Evolutionary conservation across 1,140 invertebrate genomes (phyloP).

Genomic region (Drosophila simulans): DNA sequence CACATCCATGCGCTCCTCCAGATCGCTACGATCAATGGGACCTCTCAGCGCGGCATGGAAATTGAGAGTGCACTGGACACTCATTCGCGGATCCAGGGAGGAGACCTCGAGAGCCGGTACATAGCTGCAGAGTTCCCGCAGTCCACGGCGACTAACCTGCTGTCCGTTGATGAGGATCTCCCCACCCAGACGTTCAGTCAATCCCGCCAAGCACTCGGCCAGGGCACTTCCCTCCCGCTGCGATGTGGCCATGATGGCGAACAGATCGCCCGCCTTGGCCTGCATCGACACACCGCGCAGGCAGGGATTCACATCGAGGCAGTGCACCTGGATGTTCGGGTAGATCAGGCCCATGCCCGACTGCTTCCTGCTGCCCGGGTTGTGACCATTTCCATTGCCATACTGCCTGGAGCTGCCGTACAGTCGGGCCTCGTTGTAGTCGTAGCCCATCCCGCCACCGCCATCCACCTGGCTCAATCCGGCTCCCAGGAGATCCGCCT

Average conservation of each 20-base stretch:
- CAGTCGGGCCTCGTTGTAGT: slow-evolving; percentile 72
- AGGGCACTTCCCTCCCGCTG: slow-evolving; percentile 92
- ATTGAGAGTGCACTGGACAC: slow-evolving; percentile 91
- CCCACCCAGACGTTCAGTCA: slow-evolving; percentile 88
- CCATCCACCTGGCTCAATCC: slow-evolving; percentile 47
- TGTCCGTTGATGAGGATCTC: slow-evolving; percentile 95
- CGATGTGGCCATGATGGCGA: slow-evolving; percentile 94
- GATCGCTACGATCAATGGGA: slow-evolving; percentile 87
- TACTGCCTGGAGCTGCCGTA: slow-evolving; percentile 74
- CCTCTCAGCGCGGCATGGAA: slow-evolving; percentile 91
- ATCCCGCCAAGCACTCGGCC: slow-evolving; percentile 92
- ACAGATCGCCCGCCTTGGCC: slow-evolving; percentile 94
- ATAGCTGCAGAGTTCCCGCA: slow-evolving; percentile 86
- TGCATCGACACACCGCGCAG: slow-evolving; percentile 92
- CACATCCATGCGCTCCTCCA: slow-evolving; percentile 90
- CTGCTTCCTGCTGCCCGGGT: slow-evolving; percentile 73
- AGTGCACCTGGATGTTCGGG: slow-evolving; percentile 89
- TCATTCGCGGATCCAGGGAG: slow-evolving; percentile 89
- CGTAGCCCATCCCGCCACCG: slow-evolving; percentile 55
- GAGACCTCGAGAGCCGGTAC: slow-evolving; percentile 79
- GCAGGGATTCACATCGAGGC: slow-evolving; percentile 85
- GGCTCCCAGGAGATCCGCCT: slow-evolving; percentile 80
- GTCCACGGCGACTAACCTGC: slow-evolving; percentile 88
- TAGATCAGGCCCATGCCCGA: slow-evolving; percentile 85
- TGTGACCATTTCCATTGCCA: slow-evolving; percentile 38